Conservation (phyloP, 2,113 vertebrate species). For the Cygnus atratus region DNA sequence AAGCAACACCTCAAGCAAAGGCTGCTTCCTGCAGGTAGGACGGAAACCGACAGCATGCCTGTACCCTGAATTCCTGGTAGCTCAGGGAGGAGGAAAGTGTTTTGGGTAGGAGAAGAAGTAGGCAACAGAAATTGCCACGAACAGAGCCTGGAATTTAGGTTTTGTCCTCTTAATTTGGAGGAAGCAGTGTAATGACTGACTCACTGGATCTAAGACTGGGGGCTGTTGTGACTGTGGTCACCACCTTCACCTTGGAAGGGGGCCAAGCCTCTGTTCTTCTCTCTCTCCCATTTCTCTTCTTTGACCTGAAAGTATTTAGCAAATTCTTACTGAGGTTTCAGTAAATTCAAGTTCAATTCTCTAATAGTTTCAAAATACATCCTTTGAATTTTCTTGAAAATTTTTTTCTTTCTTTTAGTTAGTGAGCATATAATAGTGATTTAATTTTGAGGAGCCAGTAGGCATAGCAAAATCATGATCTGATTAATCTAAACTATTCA, state of each 20-base stretch:
- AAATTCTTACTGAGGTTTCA: not conserved
- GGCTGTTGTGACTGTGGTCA: not conserved
- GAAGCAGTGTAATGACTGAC: not conserved
- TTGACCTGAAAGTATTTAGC: not conserved
- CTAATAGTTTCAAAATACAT: not conserved
- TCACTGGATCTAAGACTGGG: not conserved
- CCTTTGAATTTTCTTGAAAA: not conserved
- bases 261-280: not conserved
- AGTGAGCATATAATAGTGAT: not conserved
- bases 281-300: not conserved
- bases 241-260: rapidly evolving
- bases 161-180: not conserved
- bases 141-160: not conserved
- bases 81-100: not conserved
- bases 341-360: not conserved
- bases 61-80: not conserved
- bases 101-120: not conserved
- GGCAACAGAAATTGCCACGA: rapidly evolving
- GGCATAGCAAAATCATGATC: not conserved
- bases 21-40: not conserved
- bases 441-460: not conserved
- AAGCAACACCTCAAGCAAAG: not conserved
- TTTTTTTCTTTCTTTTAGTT: not conserved
- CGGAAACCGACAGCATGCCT: not conserved
- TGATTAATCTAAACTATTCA: constrained; percentile 7